Percentiles rank a stretch among this genome's conserved stretches.
Conservation (phyloP, 2,888 invertebrate species). For the Poecilus cupreus region DNA sequence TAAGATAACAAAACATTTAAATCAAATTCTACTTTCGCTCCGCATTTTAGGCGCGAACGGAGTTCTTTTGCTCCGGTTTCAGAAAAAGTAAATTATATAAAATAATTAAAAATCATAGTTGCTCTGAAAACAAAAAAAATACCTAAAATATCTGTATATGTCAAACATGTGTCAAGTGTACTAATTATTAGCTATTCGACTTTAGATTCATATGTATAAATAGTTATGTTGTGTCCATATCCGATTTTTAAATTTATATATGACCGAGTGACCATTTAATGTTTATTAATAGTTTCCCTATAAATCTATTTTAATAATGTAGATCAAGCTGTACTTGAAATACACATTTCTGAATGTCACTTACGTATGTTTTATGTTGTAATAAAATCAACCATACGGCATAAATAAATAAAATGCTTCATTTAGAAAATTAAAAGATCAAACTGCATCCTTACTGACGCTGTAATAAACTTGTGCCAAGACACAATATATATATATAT, state of each 20-base stretch:
- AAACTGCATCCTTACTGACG: background rate
- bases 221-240: background rate
- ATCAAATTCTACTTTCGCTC: no score
- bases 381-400: constrained; percentile 39
- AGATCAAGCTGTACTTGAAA: constrained; percentile 49
- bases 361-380: constrained; percentile 16
- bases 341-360: constrained; percentile 31
- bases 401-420: constrained; percentile 42
- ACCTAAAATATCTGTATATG: no score
- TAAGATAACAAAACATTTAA: no score
- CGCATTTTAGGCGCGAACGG: no score
- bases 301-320: constrained; percentile 50
- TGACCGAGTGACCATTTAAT: constrained; percentile 9
- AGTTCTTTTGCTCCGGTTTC: no score
- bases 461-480: background rate
- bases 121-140: no score
- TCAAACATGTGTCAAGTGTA: no score
- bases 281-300: constrained; percentile 28
- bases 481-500: background rate
- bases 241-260: background rate
- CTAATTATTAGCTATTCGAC: no score
- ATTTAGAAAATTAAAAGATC: constrained; percentile 32
- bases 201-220: no score
- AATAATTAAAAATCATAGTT: no score
- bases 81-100: no score